Conservation (phyloP, 1,140 invertebrate species). For the Anastatus disparis region DNA sequence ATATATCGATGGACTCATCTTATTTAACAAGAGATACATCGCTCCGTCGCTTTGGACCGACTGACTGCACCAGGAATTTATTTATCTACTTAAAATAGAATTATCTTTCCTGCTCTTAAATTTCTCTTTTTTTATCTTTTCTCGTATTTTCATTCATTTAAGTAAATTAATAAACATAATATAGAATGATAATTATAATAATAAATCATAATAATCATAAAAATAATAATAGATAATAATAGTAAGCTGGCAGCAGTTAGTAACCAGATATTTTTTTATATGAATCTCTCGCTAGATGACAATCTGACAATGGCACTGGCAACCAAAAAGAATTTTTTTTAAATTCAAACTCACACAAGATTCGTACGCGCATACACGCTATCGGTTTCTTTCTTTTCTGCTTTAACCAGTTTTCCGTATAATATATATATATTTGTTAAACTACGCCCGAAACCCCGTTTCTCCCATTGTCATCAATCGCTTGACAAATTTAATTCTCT, state of each 20-base stretch:
- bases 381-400: constrained; percentile 43
- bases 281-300: constrained; percentile 59
- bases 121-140: constrained; percentile 31
- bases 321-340: constrained; percentile 50
- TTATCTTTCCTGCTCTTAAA: constrained; percentile 36
- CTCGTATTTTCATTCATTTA: constrained; percentile 43
- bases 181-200: constrained; percentile 51
- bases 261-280: constrained; percentile 57
- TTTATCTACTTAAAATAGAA: constrained; percentile 51
- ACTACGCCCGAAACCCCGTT: constrained; percentile 34
- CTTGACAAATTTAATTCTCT: constrained; percentile 40
- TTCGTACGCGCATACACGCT: constrained; percentile 45
- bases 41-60: constrained; percentile 48
- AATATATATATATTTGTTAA: constrained; percentile 37
- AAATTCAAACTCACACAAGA: constrained; percentile 44
- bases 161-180: constrained; percentile 63
- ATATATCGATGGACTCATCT: constrained; percentile 24
- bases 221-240: constrained; percentile 60
- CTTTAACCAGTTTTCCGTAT: constrained; percentile 36
- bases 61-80: constrained; percentile 61
- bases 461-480: constrained; percentile 41
- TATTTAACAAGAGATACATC: constrained; percentile 42
- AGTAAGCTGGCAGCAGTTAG: constrained; percentile 64
- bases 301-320: constrained; percentile 63
- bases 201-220: constrained; percentile 42